Conservation (phyloP, 2,888 invertebrate genomes). For the Norana najaformis region DNA sequence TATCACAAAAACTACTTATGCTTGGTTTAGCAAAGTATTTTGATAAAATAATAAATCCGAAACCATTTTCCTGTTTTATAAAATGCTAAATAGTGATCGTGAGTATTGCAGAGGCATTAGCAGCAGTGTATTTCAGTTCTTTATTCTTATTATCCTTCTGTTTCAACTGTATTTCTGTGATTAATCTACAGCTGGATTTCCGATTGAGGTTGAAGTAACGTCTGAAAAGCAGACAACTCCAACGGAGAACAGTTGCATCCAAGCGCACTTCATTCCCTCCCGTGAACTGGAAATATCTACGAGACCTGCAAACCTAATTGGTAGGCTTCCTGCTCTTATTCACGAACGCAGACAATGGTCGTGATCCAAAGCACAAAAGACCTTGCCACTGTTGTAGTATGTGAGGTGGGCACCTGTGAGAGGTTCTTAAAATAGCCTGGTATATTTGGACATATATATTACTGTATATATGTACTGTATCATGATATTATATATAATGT, state of each 20-base stretch:
- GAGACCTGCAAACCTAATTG: neutral
- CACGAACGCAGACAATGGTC: too few species aligned
- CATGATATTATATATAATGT: neutral
- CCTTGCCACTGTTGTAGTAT: neutral
- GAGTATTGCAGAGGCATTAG: neutral
- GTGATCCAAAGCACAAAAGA: too few species aligned
- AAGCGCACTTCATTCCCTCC: slow-evolving; percentile 1
- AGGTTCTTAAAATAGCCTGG: neutral
- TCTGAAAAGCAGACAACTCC: neutral
- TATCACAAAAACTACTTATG: neutral
- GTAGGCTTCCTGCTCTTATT: neutral
- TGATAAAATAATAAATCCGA: neutral
- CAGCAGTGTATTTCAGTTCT: neutral
- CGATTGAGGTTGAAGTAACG: neutral
- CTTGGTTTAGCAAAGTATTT: neutral
- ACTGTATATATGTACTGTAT: too few species aligned
- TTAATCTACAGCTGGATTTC: neutral
- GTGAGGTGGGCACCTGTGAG: neutral
- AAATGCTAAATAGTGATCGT: neutral
- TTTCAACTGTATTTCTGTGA: neutral
- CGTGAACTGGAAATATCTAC: neutral
- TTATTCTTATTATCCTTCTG: neutral
- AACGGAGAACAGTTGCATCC: neutral
- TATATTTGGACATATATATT: neutral
- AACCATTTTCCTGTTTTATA: neutral